These are phyloP conservation scores for Fulica atra DNA, from an alignment of 2,113 vertebrate genomes.

Conservation along the genomic window DNA sequence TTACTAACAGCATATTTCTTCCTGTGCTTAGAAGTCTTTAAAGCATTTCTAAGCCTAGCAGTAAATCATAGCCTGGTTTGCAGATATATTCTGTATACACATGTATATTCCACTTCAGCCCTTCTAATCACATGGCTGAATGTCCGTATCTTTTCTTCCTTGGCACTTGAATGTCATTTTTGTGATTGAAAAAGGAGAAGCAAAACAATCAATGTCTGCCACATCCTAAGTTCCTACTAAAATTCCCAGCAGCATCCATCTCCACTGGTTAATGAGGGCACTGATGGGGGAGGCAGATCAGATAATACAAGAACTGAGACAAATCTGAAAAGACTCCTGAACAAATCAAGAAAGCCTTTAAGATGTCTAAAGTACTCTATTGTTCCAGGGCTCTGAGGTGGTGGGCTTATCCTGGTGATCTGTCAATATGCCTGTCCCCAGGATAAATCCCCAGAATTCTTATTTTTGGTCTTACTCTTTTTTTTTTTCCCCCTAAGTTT, in stretches of 20 bases:
- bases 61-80: slow-evolving; percentile 63
- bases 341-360: slow-evolving; percentile 4
- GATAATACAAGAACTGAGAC: background rate
- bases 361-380: background rate
- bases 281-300: background rate
- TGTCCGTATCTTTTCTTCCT: slow-evolving; percentile 56
- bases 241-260: background rate
- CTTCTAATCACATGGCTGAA: slow-evolving; percentile 24
- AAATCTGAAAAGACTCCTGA: background rate
- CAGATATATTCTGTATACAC: slow-evolving; percentile 47
- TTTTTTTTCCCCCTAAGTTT: background rate
- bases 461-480: background rate
- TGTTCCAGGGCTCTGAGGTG: background rate
- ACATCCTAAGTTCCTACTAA: background rate
- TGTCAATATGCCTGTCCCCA: background rate
- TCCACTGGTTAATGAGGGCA: background rate
- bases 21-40: slow-evolving; percentile 67
- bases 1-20: slow-evolving; percentile 72
- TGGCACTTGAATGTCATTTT: background rate
- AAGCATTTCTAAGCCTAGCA: slow-evolving; percentile 44
- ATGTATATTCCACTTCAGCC: slow-evolving; percentile 42
- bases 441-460: background rate
- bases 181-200: background rate
- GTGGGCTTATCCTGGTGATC: background rate
- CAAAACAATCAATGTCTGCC: background rate